Base-by-base conservation (phyloP, 35 echinoderm and acorn worm species). In the Lytechinus pictus region DNA sequence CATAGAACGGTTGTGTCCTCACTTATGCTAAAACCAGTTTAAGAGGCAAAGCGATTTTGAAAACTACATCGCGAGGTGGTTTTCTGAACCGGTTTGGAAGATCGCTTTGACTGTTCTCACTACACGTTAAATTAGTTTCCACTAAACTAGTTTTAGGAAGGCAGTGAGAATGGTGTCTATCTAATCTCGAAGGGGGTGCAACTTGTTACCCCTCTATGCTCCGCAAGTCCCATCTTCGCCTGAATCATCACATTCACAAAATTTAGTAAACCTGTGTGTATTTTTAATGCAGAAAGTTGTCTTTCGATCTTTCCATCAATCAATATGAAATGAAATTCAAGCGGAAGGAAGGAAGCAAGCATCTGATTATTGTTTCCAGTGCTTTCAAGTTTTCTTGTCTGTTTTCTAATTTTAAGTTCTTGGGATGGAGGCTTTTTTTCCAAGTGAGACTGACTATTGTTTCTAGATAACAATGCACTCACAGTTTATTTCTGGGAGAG, bases 241-340 rank as follows among this genome's bases (percentile, higher is more conserved):
- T 79, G 66, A 79, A 79, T 79, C 66, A 79, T 90, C 27, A 0
- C 29, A 90, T 9, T 90, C 28, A 90, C 10, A 90, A 44, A 90
- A n/a, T 14, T 90, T 90, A 4, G 11, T 54, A 27, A 90, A 90
- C 33, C 52, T 44, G 52, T 29, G 16, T 54, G 52, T 90, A 54
- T 90, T 90, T 90, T 44, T 21, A 90, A 90, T 90, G 88, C 88
- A 54, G 11, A 16, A 16, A n/a, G 19, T 79, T 79, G 66, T 24
- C 66, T 79, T 54, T 90, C 88, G 10, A 52, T 90, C 10, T 90
- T 33, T 90, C 52, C 88, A 6, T 90, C 88, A 90, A 90, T 90
- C 88, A 90, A 14, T 90, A 90, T 24, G 66, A 79, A 16, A 4
- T 79, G 66, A 24, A n/a, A 79, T 24, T 79, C 19, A 79, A 14